Percentiles rank a stretch among this genome's conserved stretches.
Evolutionary conservation across 2,797 vertebrate genomes (phyloP).

Genomic region (Notolabrus celidotus): DNA sequence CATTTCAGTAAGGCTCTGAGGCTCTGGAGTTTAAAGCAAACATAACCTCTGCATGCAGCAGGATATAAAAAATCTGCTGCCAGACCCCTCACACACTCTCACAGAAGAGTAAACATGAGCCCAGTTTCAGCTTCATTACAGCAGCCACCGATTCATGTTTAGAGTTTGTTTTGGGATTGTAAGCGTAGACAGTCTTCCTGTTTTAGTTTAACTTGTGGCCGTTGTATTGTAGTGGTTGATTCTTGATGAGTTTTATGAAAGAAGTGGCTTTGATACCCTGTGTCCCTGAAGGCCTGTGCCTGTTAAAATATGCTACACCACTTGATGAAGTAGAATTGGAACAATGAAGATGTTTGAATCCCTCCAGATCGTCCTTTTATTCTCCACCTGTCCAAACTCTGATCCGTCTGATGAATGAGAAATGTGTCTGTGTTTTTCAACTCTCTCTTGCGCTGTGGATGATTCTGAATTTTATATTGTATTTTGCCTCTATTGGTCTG

Average conservation of each 20-base stretch:
- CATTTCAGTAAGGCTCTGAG: neutral
- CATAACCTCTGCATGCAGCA: neutral
- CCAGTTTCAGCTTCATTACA: neutral
- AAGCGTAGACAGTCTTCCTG: constrained; percentile 12
- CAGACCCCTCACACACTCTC: neutral
- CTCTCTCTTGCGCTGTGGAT: constrained; percentile 44
- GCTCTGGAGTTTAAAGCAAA: neutral
- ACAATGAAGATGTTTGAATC: constrained; percentile 28
- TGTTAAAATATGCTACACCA: constrained; percentile 43
- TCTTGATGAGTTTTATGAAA: constrained; percentile 23
- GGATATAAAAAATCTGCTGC: neutral
- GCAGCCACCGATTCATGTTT: neutral
- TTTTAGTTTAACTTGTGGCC: neutral
- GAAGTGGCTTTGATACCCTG: constrained; percentile 10
- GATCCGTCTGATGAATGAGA: constrained; percentile 39
- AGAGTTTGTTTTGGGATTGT: neutral
- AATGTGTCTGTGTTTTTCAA: constrained; percentile 50
- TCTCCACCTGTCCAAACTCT: constrained; percentile 31
- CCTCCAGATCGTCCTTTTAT: constrained; percentile 9
- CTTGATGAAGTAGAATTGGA: constrained; percentile 29
- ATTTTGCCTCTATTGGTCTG: constrained; percentile 70
- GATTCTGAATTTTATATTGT: constrained; percentile 56
- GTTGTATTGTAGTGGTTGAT: constrained; percentile 28
- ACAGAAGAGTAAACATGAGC: neutral
- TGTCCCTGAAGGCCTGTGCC: constrained; percentile 27